Evolutionary conservation across 2,888 invertebrate genomes (phyloP).

Genomic region (Rapana venosa): DNA sequence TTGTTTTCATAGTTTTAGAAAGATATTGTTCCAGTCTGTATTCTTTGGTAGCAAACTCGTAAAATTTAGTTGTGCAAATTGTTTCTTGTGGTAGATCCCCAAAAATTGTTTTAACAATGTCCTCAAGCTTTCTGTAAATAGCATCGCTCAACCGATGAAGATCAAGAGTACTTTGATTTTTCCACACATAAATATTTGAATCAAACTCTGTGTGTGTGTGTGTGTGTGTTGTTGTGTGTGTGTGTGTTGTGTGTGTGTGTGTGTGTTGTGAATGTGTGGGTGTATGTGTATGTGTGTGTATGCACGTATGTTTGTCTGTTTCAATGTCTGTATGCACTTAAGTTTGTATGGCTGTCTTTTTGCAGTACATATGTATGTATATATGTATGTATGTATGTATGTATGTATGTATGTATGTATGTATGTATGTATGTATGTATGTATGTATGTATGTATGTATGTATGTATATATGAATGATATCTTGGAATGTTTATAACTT

Average conservation of each 20-base stretch:
- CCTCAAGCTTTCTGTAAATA: too few species aligned
- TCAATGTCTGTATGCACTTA: neutral
- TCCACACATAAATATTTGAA: neutral
- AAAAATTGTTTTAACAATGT: too few species aligned
- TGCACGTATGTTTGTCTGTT: neutral
- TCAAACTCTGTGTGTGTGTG: neutral
- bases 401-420: neutral
- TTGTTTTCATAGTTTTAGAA: too few species aligned
- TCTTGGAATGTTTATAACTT: too few species aligned
- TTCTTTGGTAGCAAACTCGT: too few species aligned
- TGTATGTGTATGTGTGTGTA: neutral
- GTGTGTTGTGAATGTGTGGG: neutral
- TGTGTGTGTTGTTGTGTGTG: constrained; percentile 11
- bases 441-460: neutral
- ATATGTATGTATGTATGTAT: neutral
- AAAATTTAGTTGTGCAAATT: too few species aligned
- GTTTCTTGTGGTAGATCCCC: too few species aligned
- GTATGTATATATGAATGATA: too few species aligned
- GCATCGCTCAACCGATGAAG: too few species aligned
- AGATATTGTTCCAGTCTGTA: too few species aligned
- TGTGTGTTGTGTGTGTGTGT: neutral
- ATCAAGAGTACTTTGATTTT: neutral
- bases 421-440: neutral
- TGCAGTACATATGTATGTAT: neutral
- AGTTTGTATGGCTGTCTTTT: neutral